Evolutionary conservation across 1,140 invertebrate species (phyloP).

Genomic region (Cotesia chilonis): DNA sequence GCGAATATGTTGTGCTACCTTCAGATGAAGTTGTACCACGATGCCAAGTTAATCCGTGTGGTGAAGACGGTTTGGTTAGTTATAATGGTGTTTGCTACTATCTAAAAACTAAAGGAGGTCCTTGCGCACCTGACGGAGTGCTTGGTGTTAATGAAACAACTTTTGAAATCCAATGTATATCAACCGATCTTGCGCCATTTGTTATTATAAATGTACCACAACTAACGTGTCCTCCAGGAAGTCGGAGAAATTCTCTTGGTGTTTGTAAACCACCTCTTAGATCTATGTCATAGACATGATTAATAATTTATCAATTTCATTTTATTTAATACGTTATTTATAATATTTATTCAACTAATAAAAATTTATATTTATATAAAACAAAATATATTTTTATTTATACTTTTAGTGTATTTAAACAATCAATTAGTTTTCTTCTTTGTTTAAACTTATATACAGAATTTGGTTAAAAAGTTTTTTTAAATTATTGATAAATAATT

Average conservation of each 20-base stretch:
- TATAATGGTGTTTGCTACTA: conserved; percentile 66
- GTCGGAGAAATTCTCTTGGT: conserved; percentile 48
- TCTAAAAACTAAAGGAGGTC: conserved; percentile 57
- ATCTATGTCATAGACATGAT: neutral
- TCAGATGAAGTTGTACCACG: conserved; percentile 65
- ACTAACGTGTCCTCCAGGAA: conserved; percentile 51
- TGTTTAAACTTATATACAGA: no score
- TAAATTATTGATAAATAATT: no score
- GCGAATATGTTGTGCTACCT: conserved; percentile 68
- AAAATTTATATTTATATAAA: conserved; percentile 1
- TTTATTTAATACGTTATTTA: neutral
- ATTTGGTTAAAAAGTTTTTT: no score
- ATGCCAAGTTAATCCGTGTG: conserved; percentile 71
- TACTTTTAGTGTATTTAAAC: no score
- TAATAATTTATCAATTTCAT: no score
- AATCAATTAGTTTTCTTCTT: no score
- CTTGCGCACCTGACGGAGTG: conserved; percentile 52
- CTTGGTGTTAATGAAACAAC: conserved; percentile 52
- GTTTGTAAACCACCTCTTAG: conserved; percentile 43
- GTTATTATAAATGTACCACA: conserved; percentile 46
- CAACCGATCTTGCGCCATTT: conserved; percentile 40
- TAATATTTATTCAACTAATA: conserved; percentile 32
- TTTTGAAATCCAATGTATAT: conserved; percentile 51
- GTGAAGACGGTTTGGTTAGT: conserved; percentile 60
- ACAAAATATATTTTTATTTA: no score